Evolutionary conservation across 1,140 invertebrate species (phyloP), one percentile per base, ranked within the genome.

Genomic region (Cecropterus lyciades): DNA sequence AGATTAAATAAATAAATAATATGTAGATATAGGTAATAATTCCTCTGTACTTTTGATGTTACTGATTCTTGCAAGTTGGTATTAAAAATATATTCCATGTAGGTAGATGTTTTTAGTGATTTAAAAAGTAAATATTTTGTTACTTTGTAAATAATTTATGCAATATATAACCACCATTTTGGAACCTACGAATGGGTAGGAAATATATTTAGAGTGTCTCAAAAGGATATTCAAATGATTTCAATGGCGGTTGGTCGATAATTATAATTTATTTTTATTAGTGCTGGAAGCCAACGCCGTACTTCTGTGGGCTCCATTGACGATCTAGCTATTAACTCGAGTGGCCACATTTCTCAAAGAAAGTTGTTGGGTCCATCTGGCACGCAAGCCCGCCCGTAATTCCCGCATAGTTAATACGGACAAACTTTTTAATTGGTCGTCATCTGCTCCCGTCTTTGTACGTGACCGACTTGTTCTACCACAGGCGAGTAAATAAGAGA

Each of bases 371-470:
- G 75, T 88, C 74, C 86, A 91, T 91, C 81, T 89, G 87, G 83
- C 79, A 73, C 79, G 81, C 80, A 79, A 77, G 72, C 67, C 72
- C 55, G 73, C 67, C 72, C 65, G 69, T 81, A 82, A 83, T 84
- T 82, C 82, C 78, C 84, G 85, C 82, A 84, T 87, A 88, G 82
- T 85, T 89, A 86, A 90, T 88, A 73, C 77, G 82, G 70, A 80
- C 73, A 85, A 90, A 88, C 85, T 91, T 90, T 91, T 90, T 91
- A 90, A 91, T 90, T 89, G 87, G 77, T 81, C 85, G 80, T 90
- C 89, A 90, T 91, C 84, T 89, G 89, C 86, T 85, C 80, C 82
- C 81, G 64, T 71, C 70, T 78, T 79, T 62, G 77, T 83, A 89
- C 85, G 87, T 78, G 75, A 80, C 60, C 60, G 60, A 63, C 4